A percentile compares a stretch with the other conserved stretches of the same genome.
Evolutionary conservation across 2,113 vertebrate species (phyloP).

Genomic region (Pseudonaja textilis): DNA sequence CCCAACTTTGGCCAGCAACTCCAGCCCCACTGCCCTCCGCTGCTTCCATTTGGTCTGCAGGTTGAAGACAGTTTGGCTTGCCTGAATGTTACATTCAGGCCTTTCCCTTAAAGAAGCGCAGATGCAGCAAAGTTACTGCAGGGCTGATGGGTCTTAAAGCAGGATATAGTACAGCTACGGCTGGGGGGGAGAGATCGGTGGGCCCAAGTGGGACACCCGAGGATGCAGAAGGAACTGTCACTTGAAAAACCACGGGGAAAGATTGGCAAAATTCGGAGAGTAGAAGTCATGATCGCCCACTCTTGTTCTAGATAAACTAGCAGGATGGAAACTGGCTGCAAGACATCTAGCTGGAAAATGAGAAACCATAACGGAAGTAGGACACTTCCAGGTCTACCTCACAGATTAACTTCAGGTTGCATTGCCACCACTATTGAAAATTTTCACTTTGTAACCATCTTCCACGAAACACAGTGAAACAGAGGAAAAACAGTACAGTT

Average conservation of each 20-base stretch:
- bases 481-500: background rate
- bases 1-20: conserved; percentile 92
- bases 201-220: background rate
- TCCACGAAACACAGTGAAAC: background rate
- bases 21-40: conserved; percentile 93
- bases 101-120: no score
- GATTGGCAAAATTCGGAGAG: background rate
- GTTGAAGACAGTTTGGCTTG: no score
- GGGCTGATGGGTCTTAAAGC: background rate
- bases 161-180: background rate
- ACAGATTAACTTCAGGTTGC: background rate
- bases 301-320: background rate
- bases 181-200: background rate
- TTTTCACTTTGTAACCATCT: background rate
- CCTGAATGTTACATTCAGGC: no score
- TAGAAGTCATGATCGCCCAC: no score
- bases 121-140: no score
- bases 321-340: background rate
- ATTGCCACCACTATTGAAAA: background rate
- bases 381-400: background rate
- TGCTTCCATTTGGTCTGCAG: conserved; percentile 95
- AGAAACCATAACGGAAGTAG: background rate
- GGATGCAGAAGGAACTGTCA: background rate
- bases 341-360: background rate
- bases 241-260: background rate